Evolutionary conservation across 2,797 vertebrate species (phyloP).

Genomic region (Pantherophis vulpinus): DNA sequence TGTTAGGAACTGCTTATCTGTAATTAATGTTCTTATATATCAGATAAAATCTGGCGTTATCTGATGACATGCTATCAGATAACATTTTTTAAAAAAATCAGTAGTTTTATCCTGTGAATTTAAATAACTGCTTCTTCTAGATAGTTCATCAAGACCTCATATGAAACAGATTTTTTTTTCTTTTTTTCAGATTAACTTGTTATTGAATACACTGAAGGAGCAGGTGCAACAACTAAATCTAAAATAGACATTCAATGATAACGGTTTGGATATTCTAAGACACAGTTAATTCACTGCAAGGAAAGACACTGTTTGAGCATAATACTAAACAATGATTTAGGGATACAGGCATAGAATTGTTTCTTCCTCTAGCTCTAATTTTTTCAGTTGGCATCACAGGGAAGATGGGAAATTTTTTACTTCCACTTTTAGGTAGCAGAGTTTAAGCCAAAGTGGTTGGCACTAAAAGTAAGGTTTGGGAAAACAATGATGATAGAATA

Average conservation of each 20-base stretch:
- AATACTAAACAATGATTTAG: neutral
- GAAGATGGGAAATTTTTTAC: neutral
- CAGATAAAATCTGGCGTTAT: neutral
- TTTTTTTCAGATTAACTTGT: neutral
- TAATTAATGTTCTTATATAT: no score
- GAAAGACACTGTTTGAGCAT: neutral
- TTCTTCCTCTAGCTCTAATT: neutral
- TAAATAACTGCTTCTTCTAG: neutral
- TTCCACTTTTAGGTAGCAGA: no score
- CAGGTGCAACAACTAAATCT: neutral
- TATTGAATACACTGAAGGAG: neutral
- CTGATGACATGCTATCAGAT: neutral
- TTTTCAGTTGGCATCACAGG: neutral
- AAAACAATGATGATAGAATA: neutral
- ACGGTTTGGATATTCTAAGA: neutral
- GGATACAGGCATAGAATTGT: neutral
- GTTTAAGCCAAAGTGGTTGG: neutral
- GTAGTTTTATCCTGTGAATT: neutral
- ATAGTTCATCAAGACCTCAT: neutral
- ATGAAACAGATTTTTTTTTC: neutral
- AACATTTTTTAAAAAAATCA: neutral
- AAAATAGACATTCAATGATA: neutral
- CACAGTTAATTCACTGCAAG: neutral
- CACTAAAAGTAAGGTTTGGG: neutral
- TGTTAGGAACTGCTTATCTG: neutral